Conservation (phyloP, 2,113 vertebrate genomes). For the Opisthocomus hoazin region DNA sequence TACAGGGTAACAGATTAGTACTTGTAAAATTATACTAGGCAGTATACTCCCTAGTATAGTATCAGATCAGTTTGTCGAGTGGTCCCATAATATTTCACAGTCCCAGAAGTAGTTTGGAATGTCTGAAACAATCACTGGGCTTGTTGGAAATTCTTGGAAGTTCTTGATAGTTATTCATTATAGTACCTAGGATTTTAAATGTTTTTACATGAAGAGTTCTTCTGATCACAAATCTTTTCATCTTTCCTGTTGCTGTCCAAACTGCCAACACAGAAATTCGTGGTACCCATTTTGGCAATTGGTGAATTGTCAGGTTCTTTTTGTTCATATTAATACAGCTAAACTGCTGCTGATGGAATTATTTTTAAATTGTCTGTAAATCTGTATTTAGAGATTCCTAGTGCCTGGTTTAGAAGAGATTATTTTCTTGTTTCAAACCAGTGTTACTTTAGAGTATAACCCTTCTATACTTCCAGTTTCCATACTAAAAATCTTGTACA, state of each 20-base stretch:
- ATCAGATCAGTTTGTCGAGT: background rate
- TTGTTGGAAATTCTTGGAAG: background rate
- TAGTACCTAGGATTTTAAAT: background rate
- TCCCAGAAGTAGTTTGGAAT: background rate
- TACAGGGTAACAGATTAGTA: background rate
- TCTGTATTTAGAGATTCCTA: background rate
- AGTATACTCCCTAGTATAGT: background rate
- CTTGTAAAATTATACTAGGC: background rate
- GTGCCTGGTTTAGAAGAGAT: background rate
- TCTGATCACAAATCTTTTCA: background rate
- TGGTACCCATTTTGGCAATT: background rate
- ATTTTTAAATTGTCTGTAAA: background rate
- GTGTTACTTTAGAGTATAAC: background rate
- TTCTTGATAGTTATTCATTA: background rate
- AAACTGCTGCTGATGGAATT: background rate
- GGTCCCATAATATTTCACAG: background rate
- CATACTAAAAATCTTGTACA: background rate
- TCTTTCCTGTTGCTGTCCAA: background rate
- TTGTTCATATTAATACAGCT: background rate
- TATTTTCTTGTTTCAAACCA: background rate
- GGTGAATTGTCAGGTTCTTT: background rate
- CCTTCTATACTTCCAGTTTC: background rate
- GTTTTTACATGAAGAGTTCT: background rate
- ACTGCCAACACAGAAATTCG: background rate
- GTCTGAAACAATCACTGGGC: background rate